A percentile compares a stretch with the other conserved stretches of the same genome.
phyloP scores from a whole-genome alignment of 2,888 invertebrate species.

The Apeira syringaria region DNA sequence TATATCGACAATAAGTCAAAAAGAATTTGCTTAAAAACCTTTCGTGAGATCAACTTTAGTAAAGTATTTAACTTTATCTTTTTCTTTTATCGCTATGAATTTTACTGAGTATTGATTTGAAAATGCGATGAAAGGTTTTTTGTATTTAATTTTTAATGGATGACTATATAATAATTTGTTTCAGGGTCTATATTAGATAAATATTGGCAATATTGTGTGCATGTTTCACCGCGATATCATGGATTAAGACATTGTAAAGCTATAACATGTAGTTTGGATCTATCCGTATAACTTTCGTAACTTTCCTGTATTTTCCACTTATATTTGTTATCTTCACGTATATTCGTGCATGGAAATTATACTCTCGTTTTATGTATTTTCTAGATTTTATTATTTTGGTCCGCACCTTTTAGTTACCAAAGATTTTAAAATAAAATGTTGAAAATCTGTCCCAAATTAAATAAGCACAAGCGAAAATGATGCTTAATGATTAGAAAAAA shows the following conservation, averaged over 20 bases:
- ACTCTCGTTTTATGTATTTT: no score
- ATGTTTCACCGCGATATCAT: constrained; percentile 64
- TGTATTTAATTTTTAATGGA: constrained; percentile 3
- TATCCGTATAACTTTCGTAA: constrained; percentile 46
- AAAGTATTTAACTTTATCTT: not conserved
- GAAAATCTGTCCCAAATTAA: no score
- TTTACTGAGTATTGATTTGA: not conserved
- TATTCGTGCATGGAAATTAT: constrained; percentile 30
- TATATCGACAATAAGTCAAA: constrained; percentile 11
- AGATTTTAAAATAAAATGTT: no score
- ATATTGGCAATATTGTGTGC: constrained; percentile 36
- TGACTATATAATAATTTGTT: constrained; percentile 10
- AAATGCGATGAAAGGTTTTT: not conserved
- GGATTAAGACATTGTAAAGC: constrained; percentile 76
- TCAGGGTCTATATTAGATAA: constrained; percentile 6
- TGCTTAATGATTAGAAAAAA: no score
- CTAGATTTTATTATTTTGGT: no score
- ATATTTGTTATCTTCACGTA: constrained; percentile 22
- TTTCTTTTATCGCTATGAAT: not conserved
- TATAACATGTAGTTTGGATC: constrained; percentile 65
- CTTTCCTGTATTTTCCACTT: constrained; percentile 67
- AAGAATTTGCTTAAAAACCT: constrained; percentile 13
- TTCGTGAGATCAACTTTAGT: not conserved
- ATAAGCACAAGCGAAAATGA: no score
- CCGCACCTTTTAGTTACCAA: no score